phyloP scores from a whole-genome alignment of 2,113 vertebrate species.

The Oceanites oceanicus region DNA sequence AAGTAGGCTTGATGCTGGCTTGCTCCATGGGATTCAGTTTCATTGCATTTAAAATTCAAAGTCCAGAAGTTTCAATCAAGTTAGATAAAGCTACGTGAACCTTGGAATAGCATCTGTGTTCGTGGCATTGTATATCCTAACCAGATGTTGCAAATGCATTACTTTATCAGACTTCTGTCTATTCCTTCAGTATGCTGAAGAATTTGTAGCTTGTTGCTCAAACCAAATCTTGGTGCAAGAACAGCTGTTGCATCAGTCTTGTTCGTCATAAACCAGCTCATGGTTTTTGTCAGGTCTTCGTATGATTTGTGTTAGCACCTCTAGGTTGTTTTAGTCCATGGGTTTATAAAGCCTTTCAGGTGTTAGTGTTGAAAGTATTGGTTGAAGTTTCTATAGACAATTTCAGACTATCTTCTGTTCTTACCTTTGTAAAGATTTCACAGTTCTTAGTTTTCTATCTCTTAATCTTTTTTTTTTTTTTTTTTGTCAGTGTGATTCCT shows the following conservation, averaged over 20 bases:
- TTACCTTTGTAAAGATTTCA: background rate
- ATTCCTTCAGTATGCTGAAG: background rate
- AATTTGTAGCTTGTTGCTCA: background rate
- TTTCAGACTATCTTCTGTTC: background rate
- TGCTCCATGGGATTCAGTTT: background rate
- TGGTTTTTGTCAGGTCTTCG: background rate
- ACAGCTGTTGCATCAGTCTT: background rate
- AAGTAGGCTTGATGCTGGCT: background rate
- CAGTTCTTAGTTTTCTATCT: background rate
- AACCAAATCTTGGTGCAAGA: background rate
- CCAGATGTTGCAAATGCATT: background rate
- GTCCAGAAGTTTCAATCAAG: background rate
- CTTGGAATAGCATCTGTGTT: background rate
- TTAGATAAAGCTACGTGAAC: background rate
- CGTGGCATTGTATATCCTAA: background rate
- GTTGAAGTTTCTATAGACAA: background rate
- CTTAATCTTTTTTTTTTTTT: background rate
- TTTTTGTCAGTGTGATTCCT: background rate
- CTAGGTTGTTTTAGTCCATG: background rate
- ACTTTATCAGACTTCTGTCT: background rate
- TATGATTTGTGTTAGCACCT: background rate
- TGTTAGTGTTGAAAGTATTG: background rate
- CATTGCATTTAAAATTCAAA: background rate
- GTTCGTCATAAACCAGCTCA: background rate
- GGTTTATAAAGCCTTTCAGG: background rate